Conservation (phyloP, 2,888 invertebrate species). For the Drosophila neotestacea region DNA sequence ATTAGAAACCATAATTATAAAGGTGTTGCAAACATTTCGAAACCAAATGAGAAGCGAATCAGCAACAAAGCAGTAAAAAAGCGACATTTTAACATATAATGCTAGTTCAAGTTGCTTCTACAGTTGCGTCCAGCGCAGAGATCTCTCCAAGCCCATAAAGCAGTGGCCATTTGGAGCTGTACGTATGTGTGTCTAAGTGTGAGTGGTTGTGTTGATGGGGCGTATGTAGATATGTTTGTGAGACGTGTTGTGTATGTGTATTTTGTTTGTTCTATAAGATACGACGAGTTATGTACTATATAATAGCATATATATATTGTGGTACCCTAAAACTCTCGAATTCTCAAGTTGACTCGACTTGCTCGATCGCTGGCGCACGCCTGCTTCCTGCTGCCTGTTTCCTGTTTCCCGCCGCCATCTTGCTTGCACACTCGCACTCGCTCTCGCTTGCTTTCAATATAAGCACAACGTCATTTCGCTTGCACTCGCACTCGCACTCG, state of each 20-base stretch:
- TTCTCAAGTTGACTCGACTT: slow-evolving; percentile 30
- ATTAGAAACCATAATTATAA: slow-evolving; percentile 1
- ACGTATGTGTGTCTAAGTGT: slow-evolving; percentile 15
- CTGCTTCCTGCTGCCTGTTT: neutral
- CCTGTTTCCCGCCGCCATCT: neutral
- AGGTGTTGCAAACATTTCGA: slow-evolving; percentile 5
- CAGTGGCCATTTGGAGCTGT: slow-evolving; percentile 24
- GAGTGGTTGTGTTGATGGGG: neutral
- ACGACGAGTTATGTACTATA: slow-evolving; percentile 75
- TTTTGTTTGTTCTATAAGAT: slow-evolving; percentile 55
- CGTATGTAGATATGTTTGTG: slow-evolving; percentile 16
- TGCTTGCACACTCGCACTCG: slow-evolving; percentile 16
- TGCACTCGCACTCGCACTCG: slow-evolving; percentile 29
- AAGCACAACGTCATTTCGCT: slow-evolving; percentile 4
- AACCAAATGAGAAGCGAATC: slow-evolving; percentile 11
- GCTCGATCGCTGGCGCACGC: neutral
- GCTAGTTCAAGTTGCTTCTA: slow-evolving; percentile 32
- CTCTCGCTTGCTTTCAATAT: slow-evolving; percentile 21
- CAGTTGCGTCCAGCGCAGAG: slow-evolving; percentile 48
- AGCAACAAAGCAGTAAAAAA: slow-evolving; percentile 14
- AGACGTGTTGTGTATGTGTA: slow-evolving; percentile 4
- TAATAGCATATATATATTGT: slow-evolving; percentile 68
- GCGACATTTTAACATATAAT: slow-evolving; percentile 9
- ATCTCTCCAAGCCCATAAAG: slow-evolving; percentile 37
- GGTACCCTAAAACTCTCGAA: slow-evolving; percentile 64